Evolutionary conservation across 2,113 vertebrate genomes (phyloP).

Genomic region (Plotosus lineatus): DNA sequence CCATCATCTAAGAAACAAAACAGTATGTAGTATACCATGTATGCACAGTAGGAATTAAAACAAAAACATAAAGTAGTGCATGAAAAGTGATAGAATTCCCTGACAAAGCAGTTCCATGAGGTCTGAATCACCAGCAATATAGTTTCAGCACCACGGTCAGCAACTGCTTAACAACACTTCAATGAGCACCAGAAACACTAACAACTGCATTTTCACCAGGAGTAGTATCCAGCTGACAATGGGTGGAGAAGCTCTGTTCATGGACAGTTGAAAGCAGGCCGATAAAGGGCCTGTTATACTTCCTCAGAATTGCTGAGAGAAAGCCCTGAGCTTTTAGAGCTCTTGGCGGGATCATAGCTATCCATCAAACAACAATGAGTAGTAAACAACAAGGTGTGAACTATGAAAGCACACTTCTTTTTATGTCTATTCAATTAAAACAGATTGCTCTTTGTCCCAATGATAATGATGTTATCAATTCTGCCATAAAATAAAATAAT

Average conservation of each 20-base stretch:
- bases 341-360: background rate
- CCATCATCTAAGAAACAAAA: background rate
- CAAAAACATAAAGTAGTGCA: no score
- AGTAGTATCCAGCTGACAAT: background rate
- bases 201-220: background rate
- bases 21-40: no score
- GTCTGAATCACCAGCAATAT: background rate
- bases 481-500: background rate
- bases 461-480: background rate
- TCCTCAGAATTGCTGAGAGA: background rate
- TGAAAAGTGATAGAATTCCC: no score
- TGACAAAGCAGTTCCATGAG: background rate
- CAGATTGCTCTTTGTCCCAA: background rate
- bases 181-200: background rate
- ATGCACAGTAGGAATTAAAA: no score
- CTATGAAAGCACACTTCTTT: background rate
- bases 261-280: background rate
- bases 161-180: background rate
- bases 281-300: background rate
- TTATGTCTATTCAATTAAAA: background rate
- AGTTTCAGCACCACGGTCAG: constrained; percentile 17
- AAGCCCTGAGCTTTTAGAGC: background rate
- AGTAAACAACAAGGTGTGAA: background rate
- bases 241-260: background rate
- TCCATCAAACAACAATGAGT: background rate